Conservation (phyloP, 2,888 invertebrate genomes). For the Lymantria dispar region DNA sequence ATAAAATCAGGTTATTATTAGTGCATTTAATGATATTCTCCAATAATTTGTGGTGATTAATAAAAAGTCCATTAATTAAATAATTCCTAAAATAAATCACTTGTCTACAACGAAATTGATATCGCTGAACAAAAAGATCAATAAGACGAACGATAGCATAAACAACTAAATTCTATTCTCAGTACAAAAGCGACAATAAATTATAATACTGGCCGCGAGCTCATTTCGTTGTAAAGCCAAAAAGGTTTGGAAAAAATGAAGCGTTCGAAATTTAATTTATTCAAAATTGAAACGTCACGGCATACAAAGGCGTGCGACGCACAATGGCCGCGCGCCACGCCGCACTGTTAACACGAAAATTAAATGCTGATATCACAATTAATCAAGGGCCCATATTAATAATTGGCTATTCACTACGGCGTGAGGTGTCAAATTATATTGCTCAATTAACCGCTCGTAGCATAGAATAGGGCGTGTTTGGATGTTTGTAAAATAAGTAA, state of each 20-base stretch:
- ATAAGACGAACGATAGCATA: conserved; percentile 44
- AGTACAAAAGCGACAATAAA: conserved; percentile 70
- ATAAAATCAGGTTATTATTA: no score
- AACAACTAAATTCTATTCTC: conserved; percentile 61
- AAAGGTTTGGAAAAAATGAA: conserved; percentile 73
- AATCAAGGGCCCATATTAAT: conserved; percentile 81
- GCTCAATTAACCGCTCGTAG: conserved; percentile 77
- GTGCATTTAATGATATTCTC: no score
- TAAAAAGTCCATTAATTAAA: neutral
- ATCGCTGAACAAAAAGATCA: conserved; percentile 31
- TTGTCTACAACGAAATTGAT: conserved; percentile 8
- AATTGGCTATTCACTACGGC: conserved; percentile 80
- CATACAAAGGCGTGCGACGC: conserved; percentile 69
- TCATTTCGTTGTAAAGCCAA: conserved; percentile 63
- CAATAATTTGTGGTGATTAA: no score
- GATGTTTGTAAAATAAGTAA: conserved; percentile 57
- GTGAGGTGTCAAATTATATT: conserved; percentile 82
- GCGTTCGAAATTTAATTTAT: conserved; percentile 83
- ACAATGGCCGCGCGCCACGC: conserved; percentile 63
- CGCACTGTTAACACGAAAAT: conserved; percentile 81
- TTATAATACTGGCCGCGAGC: conserved; percentile 71
- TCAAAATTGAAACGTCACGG: conserved; percentile 82
- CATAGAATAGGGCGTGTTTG: conserved; percentile 74
- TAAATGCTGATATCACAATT: conserved; percentile 83
- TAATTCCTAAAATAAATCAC: neutral